phyloP scores from a whole-genome alignment of 2,797 vertebrate genomes.

The Champsocephalus gunnari region DNA sequence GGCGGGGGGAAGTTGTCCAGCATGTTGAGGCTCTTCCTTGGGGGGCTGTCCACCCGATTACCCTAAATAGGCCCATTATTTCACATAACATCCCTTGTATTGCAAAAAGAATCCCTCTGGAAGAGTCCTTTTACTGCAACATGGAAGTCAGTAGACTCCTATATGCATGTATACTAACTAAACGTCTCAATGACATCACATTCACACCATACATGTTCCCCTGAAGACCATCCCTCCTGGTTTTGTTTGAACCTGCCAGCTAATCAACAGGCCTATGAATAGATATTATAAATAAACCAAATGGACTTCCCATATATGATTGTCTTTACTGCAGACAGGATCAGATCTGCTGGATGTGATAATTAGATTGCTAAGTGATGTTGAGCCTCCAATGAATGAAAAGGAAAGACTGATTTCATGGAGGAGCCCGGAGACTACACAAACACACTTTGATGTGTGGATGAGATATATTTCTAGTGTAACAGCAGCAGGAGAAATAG shows the following conservation, averaged over 20 bases:
- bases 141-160: constrained; percentile 21
- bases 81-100: constrained; percentile 38
- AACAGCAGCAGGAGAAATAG: constrained; percentile 46
- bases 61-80: constrained; percentile 68
- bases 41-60: constrained; percentile 58
- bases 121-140: constrained; percentile 20
- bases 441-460: constrained; percentile 61
- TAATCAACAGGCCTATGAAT: constrained; percentile 68
- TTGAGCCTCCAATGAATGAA: constrained; percentile 48
- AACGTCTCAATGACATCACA: constrained; percentile 1
- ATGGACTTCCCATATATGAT: constrained; percentile 40
- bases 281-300: constrained; percentile 56
- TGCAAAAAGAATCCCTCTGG: constrained; percentile 42
- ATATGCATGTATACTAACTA: constrained; percentile 14
- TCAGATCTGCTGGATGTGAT: constrained; percentile 72
- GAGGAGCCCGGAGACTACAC: constrained; percentile 42
- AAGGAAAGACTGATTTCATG: constrained; percentile 43
- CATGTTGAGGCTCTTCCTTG: constrained; percentile 51
- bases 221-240: constrained; percentile 11
- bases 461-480: constrained; percentile 65
- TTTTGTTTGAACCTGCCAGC: constrained; percentile 61
- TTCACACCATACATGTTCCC: constrained; percentile 31
- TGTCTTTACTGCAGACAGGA: constrained; percentile 45
- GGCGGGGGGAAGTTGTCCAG: constrained; percentile 46
- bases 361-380: constrained; percentile 69